These are phyloP conservation scores for Halcyon leucocephala DNA, from an alignment of 2,797 vertebrate genomes.

Conservation along the genomic window DNA sequence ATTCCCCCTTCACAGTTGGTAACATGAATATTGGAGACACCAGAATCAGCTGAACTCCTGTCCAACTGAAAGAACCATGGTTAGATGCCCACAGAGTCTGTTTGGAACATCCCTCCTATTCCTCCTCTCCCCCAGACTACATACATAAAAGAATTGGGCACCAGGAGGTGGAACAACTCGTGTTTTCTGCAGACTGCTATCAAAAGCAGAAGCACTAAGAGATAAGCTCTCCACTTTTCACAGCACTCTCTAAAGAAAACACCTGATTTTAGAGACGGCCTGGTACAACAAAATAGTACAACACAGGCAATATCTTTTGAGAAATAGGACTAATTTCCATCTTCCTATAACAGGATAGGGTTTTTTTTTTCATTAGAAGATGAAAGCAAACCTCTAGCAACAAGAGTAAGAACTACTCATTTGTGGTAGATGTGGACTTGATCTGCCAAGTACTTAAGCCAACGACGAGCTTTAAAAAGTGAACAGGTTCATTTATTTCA, in stretches of 20 bases:
- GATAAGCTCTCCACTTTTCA: not conserved
- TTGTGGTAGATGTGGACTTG: not conserved
- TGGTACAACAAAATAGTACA: not conserved
- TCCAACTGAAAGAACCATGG: not conserved
- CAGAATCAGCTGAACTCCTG: not conserved
- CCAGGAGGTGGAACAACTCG: not conserved
- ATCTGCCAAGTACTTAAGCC: not conserved
- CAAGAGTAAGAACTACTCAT: not conserved
- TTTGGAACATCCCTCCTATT: not conserved
- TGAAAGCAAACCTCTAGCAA: not conserved
- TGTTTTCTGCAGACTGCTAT: not conserved
- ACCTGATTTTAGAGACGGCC: not conserved
- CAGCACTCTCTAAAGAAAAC: not conserved
- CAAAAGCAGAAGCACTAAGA: not conserved
- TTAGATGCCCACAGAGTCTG: not conserved
- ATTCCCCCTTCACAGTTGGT: not conserved
- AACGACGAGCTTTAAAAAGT: not conserved
- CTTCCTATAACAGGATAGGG: not conserved
- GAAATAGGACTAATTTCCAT: not conserved
- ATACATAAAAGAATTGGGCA: not conserved
- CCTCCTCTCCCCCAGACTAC: not conserved
- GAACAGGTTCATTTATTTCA: conserved; percentile 34
- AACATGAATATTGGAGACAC: rapidly evolving
- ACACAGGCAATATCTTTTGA: not conserved
- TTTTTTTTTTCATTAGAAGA: not conserved